Conservation (phyloP, 2,797 vertebrate genomes). For the Knipowitschia caucasica region DNA sequence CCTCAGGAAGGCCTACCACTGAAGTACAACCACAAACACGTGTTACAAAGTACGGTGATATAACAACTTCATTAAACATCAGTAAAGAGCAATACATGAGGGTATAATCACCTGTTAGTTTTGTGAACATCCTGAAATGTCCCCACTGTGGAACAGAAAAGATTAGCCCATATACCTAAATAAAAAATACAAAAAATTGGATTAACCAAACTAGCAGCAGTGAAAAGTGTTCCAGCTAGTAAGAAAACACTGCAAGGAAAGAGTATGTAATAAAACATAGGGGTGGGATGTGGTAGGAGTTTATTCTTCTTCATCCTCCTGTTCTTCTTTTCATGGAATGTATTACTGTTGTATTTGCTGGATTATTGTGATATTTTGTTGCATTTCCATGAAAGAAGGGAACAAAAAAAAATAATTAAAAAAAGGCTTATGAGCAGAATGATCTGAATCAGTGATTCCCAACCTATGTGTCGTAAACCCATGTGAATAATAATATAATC, state of each 20-base stretch:
- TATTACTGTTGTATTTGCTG: too few relatives aligned
- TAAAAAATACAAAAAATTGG: too few relatives aligned
- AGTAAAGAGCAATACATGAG: neutral
- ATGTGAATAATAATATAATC: too few relatives aligned
- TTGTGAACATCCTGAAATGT: neutral
- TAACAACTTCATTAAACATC: neutral
- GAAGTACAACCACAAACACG: constrained; percentile 11
- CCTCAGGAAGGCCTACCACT: constrained; percentile 68
- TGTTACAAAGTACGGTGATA: neutral
- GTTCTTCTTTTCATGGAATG: too few relatives aligned
- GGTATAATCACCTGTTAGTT: neutral
- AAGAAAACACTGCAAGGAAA: neutral
- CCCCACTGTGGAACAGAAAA: too few relatives aligned
- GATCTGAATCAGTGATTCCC: neutral
- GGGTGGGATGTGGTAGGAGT: too few relatives aligned
- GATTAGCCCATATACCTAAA: too few relatives aligned
- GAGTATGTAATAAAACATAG: neutral
- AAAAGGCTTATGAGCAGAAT: neutral
- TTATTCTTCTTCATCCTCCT: too few relatives aligned
- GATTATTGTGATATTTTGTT: too few relatives aligned
- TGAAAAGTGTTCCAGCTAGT: constrained; percentile 21
- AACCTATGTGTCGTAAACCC: too few relatives aligned
- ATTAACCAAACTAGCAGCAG: neutral
- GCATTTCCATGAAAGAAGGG: too few relatives aligned
- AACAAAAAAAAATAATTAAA: too few relatives aligned